These are phyloP conservation scores for Platycheirus albimanus DNA, from an alignment of 2,888 invertebrate genomes.

Conservation along the genomic window DNA sequence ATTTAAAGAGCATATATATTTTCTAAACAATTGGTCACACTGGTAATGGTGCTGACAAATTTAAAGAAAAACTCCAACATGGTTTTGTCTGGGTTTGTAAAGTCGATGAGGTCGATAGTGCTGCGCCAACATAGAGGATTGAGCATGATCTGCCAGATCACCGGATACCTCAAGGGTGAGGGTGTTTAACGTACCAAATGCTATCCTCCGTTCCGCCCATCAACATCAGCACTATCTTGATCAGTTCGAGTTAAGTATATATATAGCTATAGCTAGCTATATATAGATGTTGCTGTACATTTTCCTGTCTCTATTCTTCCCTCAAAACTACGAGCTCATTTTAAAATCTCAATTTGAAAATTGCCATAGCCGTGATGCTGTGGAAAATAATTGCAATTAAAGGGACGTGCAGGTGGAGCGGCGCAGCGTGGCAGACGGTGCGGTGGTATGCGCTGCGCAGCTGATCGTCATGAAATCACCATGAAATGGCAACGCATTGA, in stretches of 20 bases:
- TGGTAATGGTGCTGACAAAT: conserved; percentile 31
- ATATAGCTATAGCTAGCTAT: neutral
- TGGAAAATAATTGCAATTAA: conserved; percentile 34
- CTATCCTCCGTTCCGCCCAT: conserved; percentile 61
- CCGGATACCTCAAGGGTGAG: conserved; percentile 69
- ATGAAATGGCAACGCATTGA: conserved; percentile 55
- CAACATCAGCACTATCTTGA: conserved; percentile 51
- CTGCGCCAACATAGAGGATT: conserved; percentile 43
- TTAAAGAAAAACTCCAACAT: conserved; percentile 43
- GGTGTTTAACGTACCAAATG: conserved; percentile 62
- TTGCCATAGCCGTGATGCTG: conserved; percentile 28
- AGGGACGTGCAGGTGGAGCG: conserved; percentile 23
- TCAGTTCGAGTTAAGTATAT: conserved; percentile 28
- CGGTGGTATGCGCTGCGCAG: conserved; percentile 14
- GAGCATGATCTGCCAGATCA: conserved; percentile 55
- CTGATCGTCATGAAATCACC: conserved; percentile 50
- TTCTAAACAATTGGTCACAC: too few relatives aligned
- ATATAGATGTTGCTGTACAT: conserved; percentile 27
- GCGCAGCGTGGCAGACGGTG: too few relatives aligned
- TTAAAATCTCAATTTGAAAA: conserved; percentile 63
- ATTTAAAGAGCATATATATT: too few relatives aligned
- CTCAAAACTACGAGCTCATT: conserved; percentile 10
- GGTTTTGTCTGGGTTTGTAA: conserved; percentile 36
- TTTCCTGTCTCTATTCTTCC: neutral
- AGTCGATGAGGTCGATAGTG: conserved; percentile 52